Conservation (phyloP, 2,113 vertebrate species). For the Mormyrus iriodes region DNA sequence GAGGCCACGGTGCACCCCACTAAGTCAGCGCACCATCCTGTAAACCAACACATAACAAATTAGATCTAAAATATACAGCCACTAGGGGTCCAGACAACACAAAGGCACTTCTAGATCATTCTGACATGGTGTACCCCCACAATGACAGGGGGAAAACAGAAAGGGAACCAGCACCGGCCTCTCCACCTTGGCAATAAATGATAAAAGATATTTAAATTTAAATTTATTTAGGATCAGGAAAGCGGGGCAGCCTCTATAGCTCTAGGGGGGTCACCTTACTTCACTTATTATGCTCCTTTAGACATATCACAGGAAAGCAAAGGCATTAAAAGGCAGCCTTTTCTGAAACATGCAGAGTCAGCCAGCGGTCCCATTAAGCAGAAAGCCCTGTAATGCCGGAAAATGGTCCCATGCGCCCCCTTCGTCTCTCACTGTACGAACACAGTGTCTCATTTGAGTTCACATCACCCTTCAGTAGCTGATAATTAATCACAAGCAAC, state of each 20-base stretch:
- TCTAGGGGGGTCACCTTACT: not conserved
- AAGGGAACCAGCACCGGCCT: too few relatives aligned
- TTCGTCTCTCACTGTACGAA: not conserved
- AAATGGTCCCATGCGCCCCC: not conserved
- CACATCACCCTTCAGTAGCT: not conserved
- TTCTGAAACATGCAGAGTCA: not conserved
- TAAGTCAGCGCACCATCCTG: not conserved
- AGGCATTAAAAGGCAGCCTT: not conserved
- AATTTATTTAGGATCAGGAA: not conserved
- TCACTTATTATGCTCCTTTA: not conserved
- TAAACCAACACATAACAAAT: not conserved
- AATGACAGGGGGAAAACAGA: too few relatives aligned
- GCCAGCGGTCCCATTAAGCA: not conserved
- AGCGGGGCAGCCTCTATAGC: not conserved
- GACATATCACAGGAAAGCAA: not conserved
- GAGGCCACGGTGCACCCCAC: not conserved
- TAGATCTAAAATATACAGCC: not conserved
- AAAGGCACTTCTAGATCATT: too few relatives aligned
- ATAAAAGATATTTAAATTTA: too few relatives aligned
- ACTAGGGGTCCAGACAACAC: not conserved
- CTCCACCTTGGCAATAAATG: too few relatives aligned
- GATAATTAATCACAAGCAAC: not conserved
- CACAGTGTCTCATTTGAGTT: not conserved
- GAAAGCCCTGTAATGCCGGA: not conserved
- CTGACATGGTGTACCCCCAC: too few relatives aligned